These are phyloP conservation scores for Pseudoips prasinana DNA, from an alignment of 2,888 invertebrate species.

Conservation along the genomic window DNA sequence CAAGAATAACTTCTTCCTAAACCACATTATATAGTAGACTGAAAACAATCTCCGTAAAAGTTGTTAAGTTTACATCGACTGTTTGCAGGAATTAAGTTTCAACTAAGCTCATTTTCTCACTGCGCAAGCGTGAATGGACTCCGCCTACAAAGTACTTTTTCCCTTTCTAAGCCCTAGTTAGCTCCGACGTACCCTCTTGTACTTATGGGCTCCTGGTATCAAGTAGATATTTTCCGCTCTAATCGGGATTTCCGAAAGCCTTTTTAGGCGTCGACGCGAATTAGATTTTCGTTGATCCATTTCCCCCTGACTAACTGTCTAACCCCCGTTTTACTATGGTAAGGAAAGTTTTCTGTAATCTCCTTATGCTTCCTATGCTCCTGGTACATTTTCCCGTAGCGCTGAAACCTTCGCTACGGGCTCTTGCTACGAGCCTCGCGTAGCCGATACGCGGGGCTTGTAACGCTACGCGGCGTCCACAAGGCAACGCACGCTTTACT, in stretches of 20 bases:
- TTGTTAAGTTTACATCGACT: too few species aligned
- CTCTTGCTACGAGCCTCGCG: not conserved
- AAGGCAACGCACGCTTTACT: not conserved
- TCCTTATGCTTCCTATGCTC: slow-evolving; percentile 2
- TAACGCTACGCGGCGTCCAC: not conserved
- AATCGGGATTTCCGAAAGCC: slow-evolving; percentile 77
- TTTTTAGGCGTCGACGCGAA: slow-evolving; percentile 58
- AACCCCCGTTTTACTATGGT: slow-evolving; percentile 15
- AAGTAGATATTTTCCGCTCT: slow-evolving; percentile 80
- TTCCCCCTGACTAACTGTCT: slow-evolving; percentile 13
- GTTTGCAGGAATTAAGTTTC: too few species aligned
- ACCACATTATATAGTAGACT: too few species aligned
- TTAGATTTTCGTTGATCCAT: slow-evolving; percentile 62
- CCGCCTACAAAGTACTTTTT: slow-evolving; percentile 45
- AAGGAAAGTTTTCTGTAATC: not conserved
- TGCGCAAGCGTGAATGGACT: slow-evolving; percentile 40
- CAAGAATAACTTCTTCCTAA: too few species aligned
- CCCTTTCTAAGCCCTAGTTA: slow-evolving; percentile 46
- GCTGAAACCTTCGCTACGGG: slow-evolving; percentile 2
- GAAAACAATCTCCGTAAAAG: too few species aligned
- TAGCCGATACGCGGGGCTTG: too few species aligned
- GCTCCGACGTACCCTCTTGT: slow-evolving; percentile 12
- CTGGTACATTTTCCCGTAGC: slow-evolving; percentile 8
- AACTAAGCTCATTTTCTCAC: not conserved
- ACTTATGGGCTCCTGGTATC: slow-evolving; percentile 60